Base-by-base conservation (phyloP, 2,888 invertebrate species). In the Ferdinandea cuprea region DNA sequence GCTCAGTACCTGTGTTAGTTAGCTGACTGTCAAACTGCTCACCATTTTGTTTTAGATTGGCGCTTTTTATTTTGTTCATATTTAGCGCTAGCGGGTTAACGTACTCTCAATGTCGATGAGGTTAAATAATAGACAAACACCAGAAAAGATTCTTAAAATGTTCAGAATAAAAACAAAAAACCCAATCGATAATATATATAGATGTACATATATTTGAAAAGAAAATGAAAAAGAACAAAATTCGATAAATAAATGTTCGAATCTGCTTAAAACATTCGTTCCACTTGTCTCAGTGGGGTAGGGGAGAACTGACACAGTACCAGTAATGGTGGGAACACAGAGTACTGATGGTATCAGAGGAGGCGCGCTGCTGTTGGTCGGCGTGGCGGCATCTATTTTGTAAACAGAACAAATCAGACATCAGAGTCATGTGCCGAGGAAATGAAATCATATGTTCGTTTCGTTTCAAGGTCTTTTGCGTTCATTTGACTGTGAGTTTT, bases 371-470 rank as follows among this genome's bases (percentile, higher is more conserved):
- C 50, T 52, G 61, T 46, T 30, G 25, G 52, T 59, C 25, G 69
- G 69, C 25, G 25, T 17, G 69, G 69, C 25, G 25, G 25, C 52
- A 71, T 72, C 50, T 65, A 61, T 68, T 25, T 76, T 68, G 76
- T 76, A 76, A 76, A 76, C 59, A 68, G 68, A 76, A 54, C 66
- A 65, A 69, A 71, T 44, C 44, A 44, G 44, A 17, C 17, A 44
- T 46, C 69, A 40, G 35, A 71, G 37, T 77, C 71, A 81, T 81
- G 77, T 71, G 69, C 61, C 50, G 52, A 81, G 77, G 71, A 81
- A 81, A 81, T 81, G 71, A 81, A 81, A 81, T 76, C 66, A 76
- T 71, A 66, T 81, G 69, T 77, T 77, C 65, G 56, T 59, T 77
- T 77, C 40, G 52, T 59, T 71, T 77, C 71, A 81, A 81, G 76